Percentiles rank a stretch among this genome's conserved stretches.
Conservation (phyloP, 2,113 vertebrate genomes). For the Sigmodon hispidus region DNA sequence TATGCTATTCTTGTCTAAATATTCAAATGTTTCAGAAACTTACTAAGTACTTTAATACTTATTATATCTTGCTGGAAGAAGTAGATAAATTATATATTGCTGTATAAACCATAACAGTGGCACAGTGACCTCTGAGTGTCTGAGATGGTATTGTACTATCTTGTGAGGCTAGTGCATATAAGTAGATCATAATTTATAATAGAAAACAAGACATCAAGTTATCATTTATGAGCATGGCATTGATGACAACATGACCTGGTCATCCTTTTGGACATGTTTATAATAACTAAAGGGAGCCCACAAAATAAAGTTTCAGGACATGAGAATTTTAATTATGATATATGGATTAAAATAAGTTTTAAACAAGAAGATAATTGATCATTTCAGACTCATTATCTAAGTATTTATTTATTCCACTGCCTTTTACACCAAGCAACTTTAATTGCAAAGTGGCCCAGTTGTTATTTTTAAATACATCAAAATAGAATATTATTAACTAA, state of each 20-base stretch:
- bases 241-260: neutral
- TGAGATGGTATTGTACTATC: slow-evolving; percentile 4
- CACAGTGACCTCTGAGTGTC: slow-evolving; percentile 60
- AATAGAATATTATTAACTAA: slow-evolving; percentile 62
- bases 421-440: slow-evolving; percentile 44
- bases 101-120: slow-evolving; percentile 47
- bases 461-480: slow-evolving; percentile 71
- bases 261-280: neutral
- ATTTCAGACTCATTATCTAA: slow-evolving; percentile 42
- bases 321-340: neutral
- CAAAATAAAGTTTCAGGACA: neutral
- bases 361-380: slow-evolving; percentile 14
- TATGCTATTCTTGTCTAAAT: slow-evolving; percentile 82
- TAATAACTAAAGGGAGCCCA: neutral
- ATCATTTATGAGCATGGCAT: neutral
- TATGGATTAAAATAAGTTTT: neutral
- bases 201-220: slow-evolving; percentile 24
- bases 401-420: slow-evolving; percentile 38
- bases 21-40: slow-evolving; percentile 76
- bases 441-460: slow-evolving; percentile 62
- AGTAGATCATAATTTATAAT: neutral
- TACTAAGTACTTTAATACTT: slow-evolving; percentile 72
- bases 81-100: slow-evolving; percentile 71
- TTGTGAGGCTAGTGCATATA: slow-evolving; percentile 26
- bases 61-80: slow-evolving; percentile 66